A percentile compares a stretch with the other conserved stretches of the same genome.
Conservation (phyloP, 1,140 invertebrate species). For the Samia ricini region DNA sequence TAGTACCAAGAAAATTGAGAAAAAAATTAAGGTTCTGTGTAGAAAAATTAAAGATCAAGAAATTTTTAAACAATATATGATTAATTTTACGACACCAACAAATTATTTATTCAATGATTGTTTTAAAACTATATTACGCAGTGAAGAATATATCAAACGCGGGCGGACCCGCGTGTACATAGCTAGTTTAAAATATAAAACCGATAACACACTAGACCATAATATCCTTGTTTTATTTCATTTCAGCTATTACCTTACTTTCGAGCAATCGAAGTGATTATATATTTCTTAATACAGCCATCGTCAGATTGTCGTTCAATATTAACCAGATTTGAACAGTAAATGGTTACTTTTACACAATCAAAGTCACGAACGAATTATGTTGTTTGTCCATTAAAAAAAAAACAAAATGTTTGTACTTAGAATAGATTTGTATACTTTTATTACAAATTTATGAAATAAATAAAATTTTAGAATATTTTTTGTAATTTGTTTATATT, state of each 20-base stretch:
- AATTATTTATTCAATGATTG: too few species aligned
- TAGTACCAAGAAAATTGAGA: too few species aligned
- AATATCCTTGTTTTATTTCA: slow-evolving; percentile 13
- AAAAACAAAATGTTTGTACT: neutral
- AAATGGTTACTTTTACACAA: slow-evolving; percentile 18
- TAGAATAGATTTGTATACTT: neutral
- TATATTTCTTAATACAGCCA: slow-evolving; percentile 27
- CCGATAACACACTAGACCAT: neutral
- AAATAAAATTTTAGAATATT: too few species aligned
- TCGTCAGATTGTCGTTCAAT: slow-evolving; percentile 13
- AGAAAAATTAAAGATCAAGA: too few species aligned
- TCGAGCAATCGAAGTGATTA: slow-evolving; percentile 21
- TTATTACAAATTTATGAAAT: neutral
- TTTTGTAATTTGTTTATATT: too few species aligned
- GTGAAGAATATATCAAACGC: too few species aligned
- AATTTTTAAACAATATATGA: too few species aligned
- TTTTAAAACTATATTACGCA: too few species aligned
- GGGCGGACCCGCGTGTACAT: too few species aligned
- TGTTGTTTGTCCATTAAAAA: slow-evolving; percentile 1
- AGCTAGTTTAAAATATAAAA: neutral
- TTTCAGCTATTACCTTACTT: slow-evolving; percentile 19
- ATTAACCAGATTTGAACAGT: slow-evolving; percentile 10
- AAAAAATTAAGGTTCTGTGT: too few species aligned
- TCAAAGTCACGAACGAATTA: slow-evolving; percentile 12
- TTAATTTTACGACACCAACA: too few species aligned